Base-by-base conservation (phyloP, 53 echinoderm and acorn worm genomes). In the Echinometra lucunter region DNA sequence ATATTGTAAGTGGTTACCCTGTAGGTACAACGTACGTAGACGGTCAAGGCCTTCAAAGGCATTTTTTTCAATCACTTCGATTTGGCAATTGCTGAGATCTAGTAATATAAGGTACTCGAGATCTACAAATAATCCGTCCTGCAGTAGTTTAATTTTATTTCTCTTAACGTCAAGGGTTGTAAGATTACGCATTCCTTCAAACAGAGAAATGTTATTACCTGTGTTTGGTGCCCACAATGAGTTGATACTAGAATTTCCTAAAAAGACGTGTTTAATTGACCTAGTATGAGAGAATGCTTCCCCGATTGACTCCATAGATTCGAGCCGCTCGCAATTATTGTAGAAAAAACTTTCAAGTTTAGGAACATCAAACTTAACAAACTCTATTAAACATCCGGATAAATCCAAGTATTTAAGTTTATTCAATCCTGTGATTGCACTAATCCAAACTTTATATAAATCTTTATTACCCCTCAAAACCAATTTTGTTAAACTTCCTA, bases 71-170 rank as follows among this genome's bases (percentile, higher is more conserved):
- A 88, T 88, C 57, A 32, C 1, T 55, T 21, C 10, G 53, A 88
- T 23, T 88, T 57, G 56, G 28, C 57, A 55, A 34, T 88, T 18
- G 23, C 88, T 88, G 3, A 88, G n/a, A 88, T 88, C 88, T 32
- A 88, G 5, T n/a, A 30, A 1, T 27, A 6, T 8, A 4, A 88
- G 55, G 17, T 21, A 28, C n/a, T 28, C 23, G 30, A 55, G 88
- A 49, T 88, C 88, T 30, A 9, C 18, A 16, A 88, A 56, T 53
- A 16, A 30, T 12, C 88, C 88, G 0, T 45, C 40, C 81, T 42
- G 81, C 81, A 81, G 21, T 44, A 42, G 18, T 44, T 81, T 44
- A 21, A 81, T 23, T 44, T 18, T 42, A 53, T 88, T 88, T 16
- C 2, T 57, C 16, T 28, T 40, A 7, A 88, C 16, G 17, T 56